Conservation (phyloP, 2,113 vertebrate species). For the Phrynocephalus versicolor region DNA sequence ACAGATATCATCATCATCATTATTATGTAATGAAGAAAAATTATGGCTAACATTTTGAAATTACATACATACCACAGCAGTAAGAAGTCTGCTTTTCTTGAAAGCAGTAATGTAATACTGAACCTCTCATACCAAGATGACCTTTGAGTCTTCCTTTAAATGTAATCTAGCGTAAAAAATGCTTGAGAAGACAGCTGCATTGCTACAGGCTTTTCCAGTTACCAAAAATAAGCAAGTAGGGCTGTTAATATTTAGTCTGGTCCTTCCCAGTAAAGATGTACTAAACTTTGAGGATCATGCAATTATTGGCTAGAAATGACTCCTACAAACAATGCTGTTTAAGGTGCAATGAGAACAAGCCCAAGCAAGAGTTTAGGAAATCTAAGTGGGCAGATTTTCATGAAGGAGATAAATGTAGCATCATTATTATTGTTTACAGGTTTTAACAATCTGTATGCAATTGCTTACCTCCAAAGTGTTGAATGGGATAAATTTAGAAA, state of each 20-base stretch:
- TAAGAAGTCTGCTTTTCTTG: background rate
- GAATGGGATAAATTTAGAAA: too few species aligned
- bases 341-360: background rate
- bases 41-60: background rate
- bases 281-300: constrained; percentile 54
- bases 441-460: background rate
- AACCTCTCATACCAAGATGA: constrained; percentile 67
- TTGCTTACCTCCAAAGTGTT: background rate
- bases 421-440: background rate
- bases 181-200: constrained; percentile 73
- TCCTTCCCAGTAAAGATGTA: constrained; percentile 65
- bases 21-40: background rate
- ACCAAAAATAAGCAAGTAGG: constrained; percentile 63
- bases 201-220: constrained; percentile 70
- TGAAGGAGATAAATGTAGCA: background rate
- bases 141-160: constrained; percentile 89
- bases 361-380: background rate
- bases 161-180: constrained; percentile 82
- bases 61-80: background rate
- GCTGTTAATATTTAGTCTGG: constrained; percentile 79
- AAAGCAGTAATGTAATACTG: background rate
- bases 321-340: background rate
- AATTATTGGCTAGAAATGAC: constrained; percentile 59
- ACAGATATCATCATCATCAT: background rate
- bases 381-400: background rate